Base-by-base conservation (phyloP, 2,113 vertebrate species). In the Microcebus griseorufus region DNA sequence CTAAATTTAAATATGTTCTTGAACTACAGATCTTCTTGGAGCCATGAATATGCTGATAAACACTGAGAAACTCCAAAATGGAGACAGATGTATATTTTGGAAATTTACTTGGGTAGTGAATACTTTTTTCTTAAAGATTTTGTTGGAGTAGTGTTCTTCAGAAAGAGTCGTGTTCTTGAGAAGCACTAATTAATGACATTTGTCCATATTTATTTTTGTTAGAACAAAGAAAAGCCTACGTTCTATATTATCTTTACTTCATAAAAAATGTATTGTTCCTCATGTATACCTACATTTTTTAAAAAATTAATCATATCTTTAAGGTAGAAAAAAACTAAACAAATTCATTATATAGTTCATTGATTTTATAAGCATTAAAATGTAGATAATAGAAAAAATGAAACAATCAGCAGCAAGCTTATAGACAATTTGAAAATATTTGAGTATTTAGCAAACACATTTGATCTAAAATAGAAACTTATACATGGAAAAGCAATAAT, bases 271-370 rank as follows among this genome's bases (percentile, higher is more conserved):
- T 23, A 48, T 75, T 90, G 8, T 37, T 92, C n/a, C 58, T 51
- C 89, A 58, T 58, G 32, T 78, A 64, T 34, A 65, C 3, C 13
- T 69, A 42, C 22, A 2, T 79, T 72, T 88, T 42, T 13, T 13
- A 64, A 64, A 22, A 88, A 58, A 64, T 14, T 23, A 92, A 25
- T 93, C 13, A 58, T 89, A 73, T 81, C 55, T 39, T 45, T 88
- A 70, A 92, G 53, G 14, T 86, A 58, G 22, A 6, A 20, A 70
- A 82, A 82, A 92, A 2, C 4, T 13, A 17, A 67, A 34, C 39
- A 81, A 95, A 93, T 53, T 87, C 11, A 76, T 81, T 81, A 81
- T 62, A 88, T 86, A 75, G 29, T 45, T 82, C 82, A 76, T 93
- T 93, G 39, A 93, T 37, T 90, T 83, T 78, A 90, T 25, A 93